Percentiles rank a stretch among this genome's conserved stretches.
Evolutionary conservation across 2,113 vertebrate species (phyloP).

Genomic region (Oreotrochilus melanogaster): DNA sequence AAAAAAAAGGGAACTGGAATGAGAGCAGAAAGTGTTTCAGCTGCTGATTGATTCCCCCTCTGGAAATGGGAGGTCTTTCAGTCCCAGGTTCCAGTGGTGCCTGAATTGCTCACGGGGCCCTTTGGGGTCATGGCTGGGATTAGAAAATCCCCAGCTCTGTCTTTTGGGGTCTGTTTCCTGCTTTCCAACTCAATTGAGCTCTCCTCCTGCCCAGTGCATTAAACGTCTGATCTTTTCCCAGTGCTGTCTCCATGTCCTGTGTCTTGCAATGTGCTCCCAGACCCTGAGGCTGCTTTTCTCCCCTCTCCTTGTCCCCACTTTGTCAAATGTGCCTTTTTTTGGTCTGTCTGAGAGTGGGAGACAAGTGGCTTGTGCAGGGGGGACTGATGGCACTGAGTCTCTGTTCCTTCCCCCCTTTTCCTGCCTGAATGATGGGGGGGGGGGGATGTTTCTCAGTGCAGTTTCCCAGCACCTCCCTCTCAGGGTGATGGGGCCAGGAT

Average conservation of each 20-base stretch:
- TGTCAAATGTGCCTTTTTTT: not conserved
- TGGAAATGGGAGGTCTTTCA: not conserved
- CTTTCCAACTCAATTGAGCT: not conserved
- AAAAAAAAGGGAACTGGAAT: not conserved
- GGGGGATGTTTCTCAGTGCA: not conserved
- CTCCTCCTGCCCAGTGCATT: not conserved
- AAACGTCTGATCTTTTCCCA: not conserved
- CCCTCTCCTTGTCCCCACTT: not conserved
- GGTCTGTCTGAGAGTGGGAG: accelerated
- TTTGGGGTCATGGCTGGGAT: not conserved
- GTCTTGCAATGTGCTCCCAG: not conserved
- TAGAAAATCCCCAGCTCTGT: not conserved
- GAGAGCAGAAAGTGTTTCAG: not conserved
- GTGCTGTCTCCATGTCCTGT: not conserved
- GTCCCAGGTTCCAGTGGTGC: not conserved
- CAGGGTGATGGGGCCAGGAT: accelerated
- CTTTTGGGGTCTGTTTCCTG: not conserved
- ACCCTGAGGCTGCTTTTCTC: not conserved
- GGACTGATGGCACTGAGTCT: not conserved
- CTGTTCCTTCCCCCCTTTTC: not conserved
- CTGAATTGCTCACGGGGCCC: not conserved
- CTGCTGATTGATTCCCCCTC: not conserved
- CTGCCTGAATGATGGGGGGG: not conserved
- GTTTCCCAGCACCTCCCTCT: not conserved
- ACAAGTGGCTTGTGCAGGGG: not conserved